Evolutionary conservation across 2,888 invertebrate species (phyloP).

Genomic region (Habroteleia sp.): DNA sequence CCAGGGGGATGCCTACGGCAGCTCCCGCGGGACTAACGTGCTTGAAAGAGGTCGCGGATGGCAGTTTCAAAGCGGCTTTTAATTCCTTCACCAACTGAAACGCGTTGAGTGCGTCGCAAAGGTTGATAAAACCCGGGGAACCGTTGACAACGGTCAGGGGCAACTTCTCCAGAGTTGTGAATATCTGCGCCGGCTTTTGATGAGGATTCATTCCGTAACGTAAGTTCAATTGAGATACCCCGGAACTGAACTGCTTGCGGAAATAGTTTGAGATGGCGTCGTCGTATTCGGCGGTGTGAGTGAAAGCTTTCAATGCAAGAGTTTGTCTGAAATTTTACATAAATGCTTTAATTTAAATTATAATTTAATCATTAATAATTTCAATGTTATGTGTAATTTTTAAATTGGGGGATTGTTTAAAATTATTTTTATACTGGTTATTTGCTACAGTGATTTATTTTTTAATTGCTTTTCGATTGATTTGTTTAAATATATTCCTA

Average conservation of each 20-base stretch:
- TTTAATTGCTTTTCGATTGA: too few relatives aligned
- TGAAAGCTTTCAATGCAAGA: constrained; percentile 96
- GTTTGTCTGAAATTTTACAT: constrained; percentile 83
- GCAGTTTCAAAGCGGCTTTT: constrained; percentile 88
- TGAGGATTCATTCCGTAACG: constrained; percentile 99
- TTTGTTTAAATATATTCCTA: too few relatives aligned
- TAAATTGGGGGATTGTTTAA: too few relatives aligned
- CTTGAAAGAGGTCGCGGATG: constrained; percentile 98
- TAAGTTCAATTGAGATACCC: constrained; percentile 89
- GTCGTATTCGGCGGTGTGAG: constrained; percentile 97
- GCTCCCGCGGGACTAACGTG: constrained; percentile 95
- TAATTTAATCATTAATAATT: constrained; percentile 4
- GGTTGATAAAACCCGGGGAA: constrained; percentile 97
- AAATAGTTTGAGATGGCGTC: constrained; percentile 97
- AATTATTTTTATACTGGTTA: too few relatives aligned
- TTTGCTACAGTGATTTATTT: too few relatives aligned
- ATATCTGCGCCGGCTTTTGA: constrained; percentile 97
- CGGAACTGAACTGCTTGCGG: constrained; percentile 92
- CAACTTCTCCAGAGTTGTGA: constrained; percentile 88
- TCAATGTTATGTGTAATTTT: too few relatives aligned
- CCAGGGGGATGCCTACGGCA: constrained; percentile 92
- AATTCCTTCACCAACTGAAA: constrained; percentile 98
- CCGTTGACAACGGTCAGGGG: constrained; percentile 96
- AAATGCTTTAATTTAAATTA: not conserved
- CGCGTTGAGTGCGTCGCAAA: constrained; percentile 98